Conservation (phyloP, 2,113 vertebrate genomes). For the Passer montanus region DNA sequence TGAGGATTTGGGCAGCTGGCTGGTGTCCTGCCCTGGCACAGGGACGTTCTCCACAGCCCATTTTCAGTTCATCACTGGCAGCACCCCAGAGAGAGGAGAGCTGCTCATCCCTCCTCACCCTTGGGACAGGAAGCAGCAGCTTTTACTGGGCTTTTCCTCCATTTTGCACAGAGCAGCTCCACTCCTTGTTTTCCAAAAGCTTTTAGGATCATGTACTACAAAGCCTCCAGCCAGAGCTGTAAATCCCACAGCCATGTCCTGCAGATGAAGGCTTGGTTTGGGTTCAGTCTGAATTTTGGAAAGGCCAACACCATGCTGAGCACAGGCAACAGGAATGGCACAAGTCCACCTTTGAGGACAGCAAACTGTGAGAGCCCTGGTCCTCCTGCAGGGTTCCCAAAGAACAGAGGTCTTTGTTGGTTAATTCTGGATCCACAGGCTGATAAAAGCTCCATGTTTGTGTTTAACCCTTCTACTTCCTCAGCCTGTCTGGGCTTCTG, state of each 20-base stretch:
- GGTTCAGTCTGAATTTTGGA: neutral
- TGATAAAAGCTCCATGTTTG: neutral
- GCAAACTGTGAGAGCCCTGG: accelerated
- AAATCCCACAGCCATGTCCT: neutral
- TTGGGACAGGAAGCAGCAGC: neutral
- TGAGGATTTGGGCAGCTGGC: accelerated
- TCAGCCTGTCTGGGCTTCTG: neutral
- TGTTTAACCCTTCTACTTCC: neutral
- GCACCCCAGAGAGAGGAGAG: neutral
- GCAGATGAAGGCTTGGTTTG: neutral
- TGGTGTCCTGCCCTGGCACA: neutral
- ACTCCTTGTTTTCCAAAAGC: neutral
- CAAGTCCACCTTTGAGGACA: neutral
- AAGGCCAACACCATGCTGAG: neutral
- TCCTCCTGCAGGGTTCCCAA: neutral
- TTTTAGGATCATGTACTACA: neutral
- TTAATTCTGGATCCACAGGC: neutral
- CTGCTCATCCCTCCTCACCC: accelerated
- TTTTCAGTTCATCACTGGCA: neutral
- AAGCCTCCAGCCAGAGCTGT: neutral
- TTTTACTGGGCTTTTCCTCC: neutral
- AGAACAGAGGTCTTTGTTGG: neutral
- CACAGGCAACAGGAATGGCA: neutral
- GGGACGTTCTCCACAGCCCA: accelerated
- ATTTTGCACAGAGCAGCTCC: neutral